Base-by-base conservation (phyloP, 2,888 invertebrate species). In the Shargacucullia verbasci region DNA sequence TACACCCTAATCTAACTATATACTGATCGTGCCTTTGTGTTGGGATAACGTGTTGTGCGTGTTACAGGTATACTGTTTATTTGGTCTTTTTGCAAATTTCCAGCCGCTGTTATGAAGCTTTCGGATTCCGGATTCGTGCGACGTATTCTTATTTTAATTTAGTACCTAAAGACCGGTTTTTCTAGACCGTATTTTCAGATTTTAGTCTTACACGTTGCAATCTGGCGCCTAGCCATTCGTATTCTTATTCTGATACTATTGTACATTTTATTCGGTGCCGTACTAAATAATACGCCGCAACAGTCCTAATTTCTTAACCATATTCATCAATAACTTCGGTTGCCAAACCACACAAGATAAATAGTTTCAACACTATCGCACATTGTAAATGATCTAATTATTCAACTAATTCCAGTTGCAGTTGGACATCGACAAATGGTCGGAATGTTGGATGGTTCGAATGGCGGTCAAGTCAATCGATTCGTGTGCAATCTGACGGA, bases 321-420 rank as follows among this genome's bases (percentile, higher is more conserved):
- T 49, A 41, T 12, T 1, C 52, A 37, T 68, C 45, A 68, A 53
- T 62, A 57, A 46, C 45, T 37, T 12, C 31, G 15, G 12, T 35
- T 20, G 44, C 47, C 38, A 53, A 68, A 66, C 63, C 63, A 58
- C 62, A 62, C 45, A 62, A 49, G 63, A 66, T 14, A 53, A 62
- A 68, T 58, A 41, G 58, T 49, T 55, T 47, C 33, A 29, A n/a
- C 35, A 43, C 62, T 40, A 53, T 38, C 27, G 45, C 14, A 14
- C 14, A 37, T 53, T 31, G 52, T 40, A 46, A 69, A 59, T 55
- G 31, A 27, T 49, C 37, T 45, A 44, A 69, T 53, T 7, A 46
- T 64, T 59, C 13, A 68, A 48, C 56, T 50, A 54, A 54, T 60
- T 46, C 34, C 14, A 46, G 12, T 12, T 57, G 56, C 47, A 54